A percentile compares a stretch with the other conserved stretches of the same genome.
phyloP scores from a whole-genome alignment of 1,140 invertebrate species.

The Hylyphantes graminicola region DNA sequence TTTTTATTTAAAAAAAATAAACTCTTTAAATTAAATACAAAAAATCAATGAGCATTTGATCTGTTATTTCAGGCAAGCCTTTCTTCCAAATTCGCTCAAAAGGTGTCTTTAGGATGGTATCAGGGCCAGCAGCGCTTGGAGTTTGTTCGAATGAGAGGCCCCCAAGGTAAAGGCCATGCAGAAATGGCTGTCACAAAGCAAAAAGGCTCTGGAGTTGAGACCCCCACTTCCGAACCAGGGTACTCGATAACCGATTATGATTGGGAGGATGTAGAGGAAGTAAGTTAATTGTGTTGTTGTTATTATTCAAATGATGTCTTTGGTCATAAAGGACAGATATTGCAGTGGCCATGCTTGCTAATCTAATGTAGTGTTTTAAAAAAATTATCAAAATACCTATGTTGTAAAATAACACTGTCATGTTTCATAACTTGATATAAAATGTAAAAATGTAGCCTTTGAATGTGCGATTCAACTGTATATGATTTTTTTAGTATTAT shows the following conservation, averaged over 20 bases:
- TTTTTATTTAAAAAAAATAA: too few species aligned
- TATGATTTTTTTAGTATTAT: too few species aligned
- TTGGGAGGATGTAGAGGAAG: constrained; percentile 65
- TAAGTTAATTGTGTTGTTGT: not conserved
- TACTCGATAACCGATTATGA: constrained; percentile 65
- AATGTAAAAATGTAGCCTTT: too few species aligned
- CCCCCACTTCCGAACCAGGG: constrained; percentile 90
- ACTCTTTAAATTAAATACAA: too few species aligned
- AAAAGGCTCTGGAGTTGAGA: constrained; percentile 90
- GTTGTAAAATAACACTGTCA: too few species aligned
- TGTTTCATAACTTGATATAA: too few species aligned
- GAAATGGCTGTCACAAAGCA: constrained; percentile 97
- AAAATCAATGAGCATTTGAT: too few species aligned
- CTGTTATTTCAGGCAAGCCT: constrained; percentile 81
- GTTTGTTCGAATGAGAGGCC: constrained; percentile 98
- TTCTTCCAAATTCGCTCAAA: constrained; percentile 93
- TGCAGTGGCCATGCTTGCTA: too few species aligned
- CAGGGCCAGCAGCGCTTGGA: constrained; percentile 88
- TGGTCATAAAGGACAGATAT: not conserved
- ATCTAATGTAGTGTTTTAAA: too few species aligned
- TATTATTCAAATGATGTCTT: not conserved
- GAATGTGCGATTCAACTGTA: too few species aligned
- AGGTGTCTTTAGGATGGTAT: constrained; percentile 94
- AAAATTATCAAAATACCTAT: too few species aligned
- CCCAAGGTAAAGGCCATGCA: constrained; percentile 94